A percentile compares a stretch with the other conserved stretches of the same genome.
Conservation (phyloP, 2,888 invertebrate species). For the Tachystola acroxantha region DNA sequence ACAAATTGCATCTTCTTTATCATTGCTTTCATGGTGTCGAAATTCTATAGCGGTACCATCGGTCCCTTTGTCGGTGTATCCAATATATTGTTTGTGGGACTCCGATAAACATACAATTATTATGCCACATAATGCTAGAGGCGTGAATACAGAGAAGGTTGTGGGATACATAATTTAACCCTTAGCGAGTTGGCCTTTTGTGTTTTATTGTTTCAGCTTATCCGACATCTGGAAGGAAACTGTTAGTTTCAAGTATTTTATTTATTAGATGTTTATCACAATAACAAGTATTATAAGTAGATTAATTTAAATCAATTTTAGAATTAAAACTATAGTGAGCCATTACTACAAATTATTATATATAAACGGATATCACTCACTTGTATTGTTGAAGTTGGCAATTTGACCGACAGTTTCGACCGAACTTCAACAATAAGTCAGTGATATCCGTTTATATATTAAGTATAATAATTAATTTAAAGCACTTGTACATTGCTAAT, state of each 20-base stretch:
- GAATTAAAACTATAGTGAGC: too few species aligned
- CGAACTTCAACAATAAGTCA: neutral
- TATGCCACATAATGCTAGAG: constrained; percentile 10
- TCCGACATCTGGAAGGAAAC: constrained; percentile 3
- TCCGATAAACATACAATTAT: constrained; percentile 27
- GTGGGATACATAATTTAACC: constrained; percentile 22
- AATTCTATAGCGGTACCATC: constrained; percentile 4
- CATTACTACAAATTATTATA: too few species aligned
- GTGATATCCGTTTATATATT: too few species aligned
- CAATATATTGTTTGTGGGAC: constrained; percentile 19
- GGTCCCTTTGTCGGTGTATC: constrained; percentile 14
- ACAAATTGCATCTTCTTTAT: too few species aligned
- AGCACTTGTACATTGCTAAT: too few species aligned
- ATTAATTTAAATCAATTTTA: neutral
- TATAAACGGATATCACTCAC: too few species aligned
- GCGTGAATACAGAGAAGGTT: constrained; percentile 23
- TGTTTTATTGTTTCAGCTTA: constrained; percentile 11
- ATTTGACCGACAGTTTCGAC: too few species aligned
- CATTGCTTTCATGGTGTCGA: neutral
- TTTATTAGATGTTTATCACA: neutral
- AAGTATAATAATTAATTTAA: too few species aligned
- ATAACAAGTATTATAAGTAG: neutral
- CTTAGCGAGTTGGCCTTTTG: constrained; percentile 19
- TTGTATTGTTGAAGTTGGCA: too few species aligned
- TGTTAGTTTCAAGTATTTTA: neutral